These are phyloP conservation scores for Synchiropus splendidus DNA, from an alignment of 2,113 vertebrate genomes.

Conservation along the genomic window DNA sequence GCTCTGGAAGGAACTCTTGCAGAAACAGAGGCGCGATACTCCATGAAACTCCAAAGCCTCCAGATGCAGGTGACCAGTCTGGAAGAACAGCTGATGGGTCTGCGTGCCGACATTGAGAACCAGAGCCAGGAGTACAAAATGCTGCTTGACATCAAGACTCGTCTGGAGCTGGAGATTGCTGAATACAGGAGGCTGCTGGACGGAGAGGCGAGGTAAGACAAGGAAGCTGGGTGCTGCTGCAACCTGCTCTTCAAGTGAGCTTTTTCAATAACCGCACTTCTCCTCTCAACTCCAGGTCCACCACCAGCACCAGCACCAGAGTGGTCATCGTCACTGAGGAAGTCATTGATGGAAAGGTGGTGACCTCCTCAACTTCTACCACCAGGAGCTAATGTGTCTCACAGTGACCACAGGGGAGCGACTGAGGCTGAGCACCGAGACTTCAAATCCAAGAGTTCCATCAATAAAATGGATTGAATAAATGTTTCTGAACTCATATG, in stretches of 20 bases:
- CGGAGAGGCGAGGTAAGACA: conserved; percentile 34
- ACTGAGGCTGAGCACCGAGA: too few relatives aligned
- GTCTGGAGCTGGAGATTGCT: conserved; percentile 62
- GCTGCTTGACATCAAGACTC: conserved; percentile 64
- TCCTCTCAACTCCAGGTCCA: not conserved
- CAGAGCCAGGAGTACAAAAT: conserved; percentile 38
- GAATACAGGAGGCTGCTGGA: conserved; percentile 66
- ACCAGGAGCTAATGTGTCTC: too few relatives aligned
- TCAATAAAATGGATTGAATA: too few relatives aligned
- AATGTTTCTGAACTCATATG: too few relatives aligned
- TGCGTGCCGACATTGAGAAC: conserved; percentile 9
- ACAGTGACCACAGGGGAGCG: too few relatives aligned
- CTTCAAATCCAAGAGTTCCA: too few relatives aligned
- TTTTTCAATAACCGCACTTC: not conserved
- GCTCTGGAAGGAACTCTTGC: too few relatives aligned
- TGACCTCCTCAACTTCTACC: conserved; percentile 46
- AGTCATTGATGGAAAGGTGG: conserved; percentile 64
- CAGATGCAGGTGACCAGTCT: too few relatives aligned
- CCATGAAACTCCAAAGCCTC: too few relatives aligned
- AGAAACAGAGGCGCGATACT: too few relatives aligned
- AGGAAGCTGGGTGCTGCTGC: conserved; percentile 2
- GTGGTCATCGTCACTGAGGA: conserved; percentile 69
- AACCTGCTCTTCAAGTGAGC: not conserved
- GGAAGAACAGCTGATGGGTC: too few relatives aligned
- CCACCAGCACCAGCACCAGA: conserved; percentile 46